These are phyloP conservation scores for Otis tarda DNA, from an alignment of 2,113 vertebrate genomes.

Conservation along the genomic window DNA sequence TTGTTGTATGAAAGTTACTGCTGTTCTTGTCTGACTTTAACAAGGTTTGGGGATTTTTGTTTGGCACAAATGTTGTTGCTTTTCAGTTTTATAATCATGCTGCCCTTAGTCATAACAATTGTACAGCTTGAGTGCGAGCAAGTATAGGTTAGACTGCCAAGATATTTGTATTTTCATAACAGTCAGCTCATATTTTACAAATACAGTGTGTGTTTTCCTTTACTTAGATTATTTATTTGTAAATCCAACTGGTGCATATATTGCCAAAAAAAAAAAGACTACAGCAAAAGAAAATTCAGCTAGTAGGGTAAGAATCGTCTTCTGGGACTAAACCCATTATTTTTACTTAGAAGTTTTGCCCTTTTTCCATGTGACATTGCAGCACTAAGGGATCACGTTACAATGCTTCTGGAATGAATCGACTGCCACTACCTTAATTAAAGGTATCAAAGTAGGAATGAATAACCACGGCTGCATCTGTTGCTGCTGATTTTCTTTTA, in stretches of 20 bases:
- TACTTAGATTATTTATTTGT: constrained; percentile 33
- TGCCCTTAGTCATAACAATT: constrained; percentile 10
- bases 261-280: neutral
- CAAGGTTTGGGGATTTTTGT: constrained; percentile 36
- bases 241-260: neutral
- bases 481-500: constrained; percentile 5
- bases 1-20: constrained; percentile 58
- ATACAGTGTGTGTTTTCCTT: neutral
- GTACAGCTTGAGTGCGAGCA: neutral
- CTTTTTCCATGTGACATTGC: neutral
- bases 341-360: neutral
- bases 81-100: constrained; percentile 13
- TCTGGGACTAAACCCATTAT: neutral
- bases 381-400: neutral
- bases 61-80: constrained; percentile 27
- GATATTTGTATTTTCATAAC: constrained; percentile 14
- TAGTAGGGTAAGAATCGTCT: neutral
- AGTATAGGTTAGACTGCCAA: neutral
- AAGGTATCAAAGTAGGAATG: neutral
- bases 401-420: constrained; percentile 46
- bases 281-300: neutral
- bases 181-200: constrained; percentile 25
- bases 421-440: constrained; percentile 44
- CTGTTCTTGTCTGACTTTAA: constrained; percentile 52
- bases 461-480: neutral